Evolutionary conservation across 2,113 vertebrate genomes (phyloP).

Genomic region (Formicarius rufipectus): DNA sequence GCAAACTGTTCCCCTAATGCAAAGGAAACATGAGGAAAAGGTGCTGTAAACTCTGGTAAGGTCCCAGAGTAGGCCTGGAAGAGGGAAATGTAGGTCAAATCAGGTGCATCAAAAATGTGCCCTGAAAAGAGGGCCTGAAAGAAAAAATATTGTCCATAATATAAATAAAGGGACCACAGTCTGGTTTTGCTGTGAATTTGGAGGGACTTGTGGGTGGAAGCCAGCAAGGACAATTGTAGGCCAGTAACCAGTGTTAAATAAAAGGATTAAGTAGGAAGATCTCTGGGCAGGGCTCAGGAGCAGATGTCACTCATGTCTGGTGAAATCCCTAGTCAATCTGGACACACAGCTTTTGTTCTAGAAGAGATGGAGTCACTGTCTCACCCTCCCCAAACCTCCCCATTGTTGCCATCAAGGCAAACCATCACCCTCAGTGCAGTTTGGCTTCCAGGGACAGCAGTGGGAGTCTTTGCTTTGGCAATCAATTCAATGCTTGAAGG

Average conservation of each 20-base stretch:
- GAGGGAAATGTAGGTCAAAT: background rate
- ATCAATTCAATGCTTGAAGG: background rate
- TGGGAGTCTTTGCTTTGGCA: background rate
- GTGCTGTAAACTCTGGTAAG: background rate
- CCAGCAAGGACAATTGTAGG: background rate
- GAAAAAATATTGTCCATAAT: background rate
- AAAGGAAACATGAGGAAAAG: background rate
- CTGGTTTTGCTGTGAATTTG: background rate
- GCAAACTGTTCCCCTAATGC: background rate
- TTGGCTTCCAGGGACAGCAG: background rate
- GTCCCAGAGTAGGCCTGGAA: background rate
- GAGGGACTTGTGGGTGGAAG: fast-evolving
- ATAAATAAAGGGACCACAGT: background rate
- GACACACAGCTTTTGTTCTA: background rate
- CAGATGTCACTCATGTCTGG: background rate
- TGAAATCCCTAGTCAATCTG: background rate
- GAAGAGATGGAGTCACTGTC: background rate
- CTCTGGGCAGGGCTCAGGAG: background rate
- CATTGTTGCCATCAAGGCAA: background rate
- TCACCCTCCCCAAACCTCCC: background rate
- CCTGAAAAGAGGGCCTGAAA: background rate
- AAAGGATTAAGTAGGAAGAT: background rate
- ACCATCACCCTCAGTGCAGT: background rate
- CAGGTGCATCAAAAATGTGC: background rate
- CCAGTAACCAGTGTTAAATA: background rate